phyloP scores from a whole-genome alignment of 2,113 vertebrate genomes.

The Trichechus manatus region DNA sequence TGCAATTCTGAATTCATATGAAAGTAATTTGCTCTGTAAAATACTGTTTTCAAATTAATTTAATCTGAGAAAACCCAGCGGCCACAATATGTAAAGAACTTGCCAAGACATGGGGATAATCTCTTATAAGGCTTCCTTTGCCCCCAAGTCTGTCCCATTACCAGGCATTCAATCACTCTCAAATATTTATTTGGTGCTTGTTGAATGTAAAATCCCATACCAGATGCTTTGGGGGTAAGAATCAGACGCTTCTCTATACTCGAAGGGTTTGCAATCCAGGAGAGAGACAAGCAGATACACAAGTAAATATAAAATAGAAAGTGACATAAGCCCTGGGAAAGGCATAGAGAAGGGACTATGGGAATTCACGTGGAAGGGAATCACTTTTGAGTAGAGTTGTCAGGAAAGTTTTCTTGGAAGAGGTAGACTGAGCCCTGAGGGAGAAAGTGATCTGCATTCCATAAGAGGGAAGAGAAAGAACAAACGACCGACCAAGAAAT shows the following conservation, averaged over 20 bases:
- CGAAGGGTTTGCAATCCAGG: not conserved
- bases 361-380: not conserved
- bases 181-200: not conserved
- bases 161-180: not conserved
- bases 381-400: not conserved
- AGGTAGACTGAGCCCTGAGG: not conserved
- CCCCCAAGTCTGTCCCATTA: not conserved
- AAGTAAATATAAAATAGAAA: not conserved
- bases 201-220: not conserved
- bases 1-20: slow-evolving; percentile 43
- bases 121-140: not conserved
- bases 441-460: not conserved
- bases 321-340: not conserved
- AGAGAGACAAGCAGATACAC: not conserved
- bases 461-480: not conserved
- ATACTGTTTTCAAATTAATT: slow-evolving; percentile 20
- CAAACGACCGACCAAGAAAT: not conserved
- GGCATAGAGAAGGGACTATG: not conserved
- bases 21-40: slow-evolving; percentile 58
- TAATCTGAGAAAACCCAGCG: slow-evolving; percentile 47
- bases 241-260: not conserved
- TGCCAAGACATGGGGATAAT: not conserved
- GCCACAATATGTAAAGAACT: not conserved
- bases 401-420: not conserved
- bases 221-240: not conserved